Evolutionary conservation across 2,113 vertebrate species (phyloP), one percentile per base, ranked within the genome.

Genomic region (Malurus melanocephalus): DNA sequence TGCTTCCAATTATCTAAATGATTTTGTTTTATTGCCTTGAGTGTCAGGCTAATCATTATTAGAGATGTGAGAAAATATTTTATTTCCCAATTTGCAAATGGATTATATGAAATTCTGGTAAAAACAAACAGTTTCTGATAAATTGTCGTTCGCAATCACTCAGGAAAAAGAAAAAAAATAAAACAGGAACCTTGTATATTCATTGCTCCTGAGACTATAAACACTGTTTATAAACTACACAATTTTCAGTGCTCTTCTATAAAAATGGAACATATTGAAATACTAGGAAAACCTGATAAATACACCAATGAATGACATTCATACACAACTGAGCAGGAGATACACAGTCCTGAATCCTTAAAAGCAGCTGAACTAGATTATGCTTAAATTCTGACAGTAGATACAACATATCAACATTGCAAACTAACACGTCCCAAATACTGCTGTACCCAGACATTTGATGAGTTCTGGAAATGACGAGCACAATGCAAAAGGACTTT

Each of bases 121-220:
- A 95, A 94, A 94, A 73, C 48, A 87, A 94, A 82, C 27, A 86
- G 42, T 64, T 95, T 91, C 77, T 92, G 74, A 93, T 92, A 94
- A 94, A 90, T 88, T 51, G 80, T 72, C 9, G 52, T 92, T 93
- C 43, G 2, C 22, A 69, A 26, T 74, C 68, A 88, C 66, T 89
- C 66, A 77, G 53, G 45, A 84, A 72, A 85, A 78, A 55, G 2
- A 13, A 33, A 33, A 33, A 38, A 51, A 61, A 17, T 7, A 15
- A 55, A 71, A 16, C 8, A 17, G 67, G 56, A 73, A 64, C 19
- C 17, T 82, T 52, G 16, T 53, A 21, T 61, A 42, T 46, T 88
- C 33, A 69, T 90, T 93, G 16, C 38, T 90, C 49, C 30, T 72
- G 69, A 32, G 79, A 92, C 21, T 84, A 55, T 67, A 67, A 66